These are phyloP conservation scores for Coecobrya sp. DNA, from an alignment of 2,888 invertebrate species.

Conservation along the genomic window DNA sequence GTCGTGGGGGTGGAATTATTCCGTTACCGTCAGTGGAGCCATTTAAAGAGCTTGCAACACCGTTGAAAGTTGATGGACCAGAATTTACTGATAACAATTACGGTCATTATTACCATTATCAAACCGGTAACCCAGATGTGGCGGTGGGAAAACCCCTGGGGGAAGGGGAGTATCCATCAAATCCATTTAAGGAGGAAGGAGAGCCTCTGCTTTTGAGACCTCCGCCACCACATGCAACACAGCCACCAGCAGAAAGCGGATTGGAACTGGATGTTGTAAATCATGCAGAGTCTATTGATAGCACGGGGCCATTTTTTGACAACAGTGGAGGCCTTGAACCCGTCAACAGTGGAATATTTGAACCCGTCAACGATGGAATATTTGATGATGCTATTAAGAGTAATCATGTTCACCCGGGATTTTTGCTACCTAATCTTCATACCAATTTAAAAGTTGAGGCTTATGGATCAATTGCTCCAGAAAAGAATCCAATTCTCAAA, in stretches of 20 bases:
- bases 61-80: slow-evolving; percentile 40
- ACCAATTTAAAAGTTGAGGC: slow-evolving; percentile 22
- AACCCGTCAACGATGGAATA: neutral
- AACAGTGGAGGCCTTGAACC: neutral
- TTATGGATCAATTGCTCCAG: slow-evolving; percentile 7
- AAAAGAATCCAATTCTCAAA: slow-evolving; percentile 62
- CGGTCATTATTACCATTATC: neutral
- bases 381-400: slow-evolving; percentile 1
- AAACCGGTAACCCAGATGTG: neutral
- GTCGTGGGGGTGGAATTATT: neutral
- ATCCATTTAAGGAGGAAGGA: slow-evolving; percentile 8
- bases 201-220: slow-evolving; percentile 13
- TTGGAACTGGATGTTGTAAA: slow-evolving; percentile 13
- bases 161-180: neutral
- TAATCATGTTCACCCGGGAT: neutral
- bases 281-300: slow-evolving; percentile 34
- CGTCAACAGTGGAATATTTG: slow-evolving; percentile 5
- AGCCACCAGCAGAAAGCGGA: slow-evolving; percentile 42
- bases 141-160: neutral
- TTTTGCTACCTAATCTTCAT: neutral
- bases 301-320: neutral
- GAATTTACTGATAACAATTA: slow-evolving; percentile 50
- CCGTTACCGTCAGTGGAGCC: neutral
- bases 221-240: neutral
- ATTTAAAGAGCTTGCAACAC: slow-evolving; percentile 43